Percentiles rank a stretch among this genome's conserved stretches.
These are phyloP conservation scores for Sminthurinus aureus DNA, from an alignment of 2,888 invertebrate species.

Conservation along the genomic window DNA sequence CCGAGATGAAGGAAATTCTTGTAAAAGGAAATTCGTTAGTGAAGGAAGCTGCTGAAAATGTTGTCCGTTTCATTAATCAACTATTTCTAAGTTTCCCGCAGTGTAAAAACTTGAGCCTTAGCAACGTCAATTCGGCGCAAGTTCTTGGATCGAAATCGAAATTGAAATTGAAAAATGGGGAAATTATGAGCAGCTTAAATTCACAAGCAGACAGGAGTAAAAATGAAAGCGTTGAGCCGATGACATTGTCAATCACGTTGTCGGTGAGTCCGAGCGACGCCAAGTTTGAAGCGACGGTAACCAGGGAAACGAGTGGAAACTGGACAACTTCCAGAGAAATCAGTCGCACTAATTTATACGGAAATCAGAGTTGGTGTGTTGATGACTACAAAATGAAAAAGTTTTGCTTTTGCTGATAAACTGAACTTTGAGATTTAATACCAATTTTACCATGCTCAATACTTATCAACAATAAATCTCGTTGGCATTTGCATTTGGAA, in stretches of 20 bases:
- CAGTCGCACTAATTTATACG: constrained; percentile 33
- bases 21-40: neutral
- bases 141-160: neutral
- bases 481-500: too few species aligned
- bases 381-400: constrained; percentile 7
- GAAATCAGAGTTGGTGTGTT: constrained; percentile 36
- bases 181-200: too few species aligned
- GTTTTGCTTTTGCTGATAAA: neutral
- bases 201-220: neutral
- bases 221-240: constrained; percentile 3
- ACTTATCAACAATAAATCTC: too few species aligned
- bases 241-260: neutral
- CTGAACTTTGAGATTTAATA: neutral
- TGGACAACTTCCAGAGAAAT: constrained; percentile 27
- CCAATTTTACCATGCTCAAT: too few species aligned
- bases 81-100: neutral
- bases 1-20: constrained; percentile 62
- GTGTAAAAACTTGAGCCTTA: neutral
- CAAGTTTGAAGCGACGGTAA: constrained; percentile 12
- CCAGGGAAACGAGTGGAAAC: neutral
- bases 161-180: too few species aligned
- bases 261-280: neutral
- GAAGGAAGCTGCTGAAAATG: neutral
- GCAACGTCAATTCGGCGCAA: neutral
- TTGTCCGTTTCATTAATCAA: neutral